Conservation (phyloP, 1,140 invertebrate species). For the Drosophila hydei region DNA sequence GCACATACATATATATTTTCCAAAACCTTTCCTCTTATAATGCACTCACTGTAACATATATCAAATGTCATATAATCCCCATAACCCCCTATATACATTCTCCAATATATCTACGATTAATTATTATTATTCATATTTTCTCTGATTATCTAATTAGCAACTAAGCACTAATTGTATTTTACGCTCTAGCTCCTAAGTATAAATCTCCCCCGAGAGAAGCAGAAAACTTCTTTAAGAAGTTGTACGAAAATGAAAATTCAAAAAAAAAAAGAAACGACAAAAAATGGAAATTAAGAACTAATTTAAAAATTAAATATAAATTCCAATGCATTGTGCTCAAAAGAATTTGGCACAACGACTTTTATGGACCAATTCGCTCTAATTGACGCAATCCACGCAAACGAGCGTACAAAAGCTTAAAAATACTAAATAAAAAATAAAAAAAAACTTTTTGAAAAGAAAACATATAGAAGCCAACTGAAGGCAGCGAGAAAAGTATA, state of each 20-base stretch:
- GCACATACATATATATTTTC: conserved; percentile 25
- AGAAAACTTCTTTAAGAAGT: conserved; percentile 78
- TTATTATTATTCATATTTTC: conserved; percentile 25
- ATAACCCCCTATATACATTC: neutral
- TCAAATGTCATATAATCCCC: conserved; percentile 14
- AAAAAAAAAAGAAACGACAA: neutral
- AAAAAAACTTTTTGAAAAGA: conserved; percentile 7
- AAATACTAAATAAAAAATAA: conserved; percentile 26
- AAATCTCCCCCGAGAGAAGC: conserved; percentile 45
- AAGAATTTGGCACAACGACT: conserved; percentile 63
- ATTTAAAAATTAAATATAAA: conserved; percentile 44
- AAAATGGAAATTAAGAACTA: conserved; percentile 11
- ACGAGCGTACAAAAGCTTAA: conserved; percentile 68
- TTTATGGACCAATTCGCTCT: conserved; percentile 84
- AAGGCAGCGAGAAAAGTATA: conserved; percentile 29
- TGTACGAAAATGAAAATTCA: conserved; percentile 17
- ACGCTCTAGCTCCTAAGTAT: conserved; percentile 32
- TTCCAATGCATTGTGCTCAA: conserved; percentile 67
- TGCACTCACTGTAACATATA: conserved; percentile 43
- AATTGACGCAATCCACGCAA: conserved; percentile 79
- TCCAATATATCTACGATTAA: conserved; percentile 27
- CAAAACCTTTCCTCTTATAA: neutral
- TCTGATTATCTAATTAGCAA: conserved; percentile 22
- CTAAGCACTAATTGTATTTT: conserved; percentile 44
- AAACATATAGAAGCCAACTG: conserved; percentile 20